Evolutionary conservation across 2,888 invertebrate species (phyloP).

Genomic region (Sepioteuthis lessoniana): DNA sequence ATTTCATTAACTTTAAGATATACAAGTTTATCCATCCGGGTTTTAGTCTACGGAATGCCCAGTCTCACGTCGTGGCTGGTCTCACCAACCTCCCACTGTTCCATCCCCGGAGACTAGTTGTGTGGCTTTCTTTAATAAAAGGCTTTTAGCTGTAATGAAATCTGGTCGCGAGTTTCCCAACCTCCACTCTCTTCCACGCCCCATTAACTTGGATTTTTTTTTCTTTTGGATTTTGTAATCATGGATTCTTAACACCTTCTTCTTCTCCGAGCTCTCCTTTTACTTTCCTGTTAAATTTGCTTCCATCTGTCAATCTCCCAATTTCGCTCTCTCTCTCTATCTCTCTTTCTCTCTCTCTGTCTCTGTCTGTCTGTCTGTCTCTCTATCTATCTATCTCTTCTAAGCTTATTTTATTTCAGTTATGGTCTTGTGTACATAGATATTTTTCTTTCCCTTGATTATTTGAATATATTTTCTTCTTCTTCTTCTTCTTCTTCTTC

Average conservation of each 20-base stretch:
- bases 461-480: neutral
- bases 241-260: too few species aligned
- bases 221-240: neutral
- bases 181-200: neutral
- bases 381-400: neutral
- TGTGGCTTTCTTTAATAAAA: conserved; percentile 23
- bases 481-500: neutral
- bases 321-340: neutral
- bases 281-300: neutral
- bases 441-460: too few species aligned
- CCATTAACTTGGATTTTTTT: neutral
- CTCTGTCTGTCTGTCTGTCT: neutral
- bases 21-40: neutral
- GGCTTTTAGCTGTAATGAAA: neutral
- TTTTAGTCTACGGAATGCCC: neutral
- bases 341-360: neutral
- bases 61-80: neutral
- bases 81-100: neutral
- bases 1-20: neutral
- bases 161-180: neutral
- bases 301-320: neutral
- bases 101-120: neutral
- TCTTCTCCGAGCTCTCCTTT: neutral
- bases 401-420: too few species aligned
- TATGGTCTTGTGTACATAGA: too few species aligned